Evolutionary conservation across 2,113 vertebrate genomes (phyloP).

Genomic region (Plecotus auritus): DNA sequence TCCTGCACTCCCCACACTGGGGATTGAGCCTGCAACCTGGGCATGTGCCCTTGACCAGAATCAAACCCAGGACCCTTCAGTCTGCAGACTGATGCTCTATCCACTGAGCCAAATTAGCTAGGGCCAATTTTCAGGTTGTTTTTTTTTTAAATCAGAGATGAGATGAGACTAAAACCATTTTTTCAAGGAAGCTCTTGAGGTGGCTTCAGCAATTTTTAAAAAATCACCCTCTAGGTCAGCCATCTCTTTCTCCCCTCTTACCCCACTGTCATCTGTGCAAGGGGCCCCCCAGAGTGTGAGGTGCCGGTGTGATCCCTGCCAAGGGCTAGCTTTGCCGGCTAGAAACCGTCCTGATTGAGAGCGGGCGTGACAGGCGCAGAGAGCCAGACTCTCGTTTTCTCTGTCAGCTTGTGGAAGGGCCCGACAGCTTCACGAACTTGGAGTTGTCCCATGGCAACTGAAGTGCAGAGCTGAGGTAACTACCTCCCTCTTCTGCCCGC

Average conservation of each 20-base stretch:
- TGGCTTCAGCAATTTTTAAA: not conserved
- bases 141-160: not conserved
- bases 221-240: not conserved
- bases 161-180: not conserved
- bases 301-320: not conserved
- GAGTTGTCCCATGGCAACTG: not conserved
- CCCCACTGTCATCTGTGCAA: not conserved
- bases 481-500: accelerated
- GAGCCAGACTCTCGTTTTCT: not conserved
- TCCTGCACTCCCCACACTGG: too few species aligned
- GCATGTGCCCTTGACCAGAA: too few species aligned
- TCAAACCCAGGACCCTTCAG: too few species aligned
- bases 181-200: not conserved
- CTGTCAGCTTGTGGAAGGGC: not conserved
- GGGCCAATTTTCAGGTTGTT: not conserved
- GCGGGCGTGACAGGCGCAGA: not conserved
- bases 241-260: not conserved
- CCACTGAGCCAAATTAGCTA: too few species aligned
- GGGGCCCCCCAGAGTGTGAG: not conserved
- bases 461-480: not conserved
- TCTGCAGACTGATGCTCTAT: too few species aligned
- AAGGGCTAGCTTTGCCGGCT: not conserved
- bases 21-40: too few species aligned
- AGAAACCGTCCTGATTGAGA: not conserved
- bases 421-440: not conserved